Base-by-base conservation (phyloP, 2,113 vertebrate genomes). In the Drymodes brunneopygia region DNA sequence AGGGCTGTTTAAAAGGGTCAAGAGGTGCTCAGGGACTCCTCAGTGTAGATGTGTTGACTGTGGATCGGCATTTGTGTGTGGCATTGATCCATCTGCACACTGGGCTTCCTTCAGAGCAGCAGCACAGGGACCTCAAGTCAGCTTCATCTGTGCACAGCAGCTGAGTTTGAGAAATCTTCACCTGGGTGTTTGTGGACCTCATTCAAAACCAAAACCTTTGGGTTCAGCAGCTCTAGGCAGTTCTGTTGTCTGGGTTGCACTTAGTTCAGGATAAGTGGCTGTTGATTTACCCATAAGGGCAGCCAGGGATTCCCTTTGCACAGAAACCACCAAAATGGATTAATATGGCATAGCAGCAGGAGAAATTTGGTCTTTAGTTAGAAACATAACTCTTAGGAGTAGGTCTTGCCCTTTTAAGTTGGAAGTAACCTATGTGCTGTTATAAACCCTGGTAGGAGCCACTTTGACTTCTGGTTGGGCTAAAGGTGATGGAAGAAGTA, bases 21-120 rank as follows among this genome's bases (percentile, higher is more conserved):
- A 4, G 61, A 53, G 15, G 7, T 36, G 12, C 11, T 47, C 62
- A 27, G 36, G 17, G 27, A 11, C 21, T 73, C 28, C 35, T 53
- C 35, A 9, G 0, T 17, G 27, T 9, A 9, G 6, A 12, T 38
- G 24, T 10, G 2, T 19, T 58, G 12, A 7, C 24, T 66, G 18
- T 44, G 22, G 23, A 35, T 72, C 45, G 67, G 24, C 8, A 31
- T 6, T 31, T 9, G 2, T 15, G 33, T 44, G 53, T 1, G 3
- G 20, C 40, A n/a, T 12, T 56, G 57, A 44, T 12, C 27, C 35
- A 8, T 58, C 40, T 33, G 24, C 40, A 16, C 0, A 0, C 17
- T 9, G 38, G 38, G 38, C 38, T 85, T 16, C 33, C 35, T 75
- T 72, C 36, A 51, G 53, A 86, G 24, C 28, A 61, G 58, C 25